Base-by-base conservation (phyloP, 2,797 vertebrate genomes). In the Malurus leucopterus region DNA sequence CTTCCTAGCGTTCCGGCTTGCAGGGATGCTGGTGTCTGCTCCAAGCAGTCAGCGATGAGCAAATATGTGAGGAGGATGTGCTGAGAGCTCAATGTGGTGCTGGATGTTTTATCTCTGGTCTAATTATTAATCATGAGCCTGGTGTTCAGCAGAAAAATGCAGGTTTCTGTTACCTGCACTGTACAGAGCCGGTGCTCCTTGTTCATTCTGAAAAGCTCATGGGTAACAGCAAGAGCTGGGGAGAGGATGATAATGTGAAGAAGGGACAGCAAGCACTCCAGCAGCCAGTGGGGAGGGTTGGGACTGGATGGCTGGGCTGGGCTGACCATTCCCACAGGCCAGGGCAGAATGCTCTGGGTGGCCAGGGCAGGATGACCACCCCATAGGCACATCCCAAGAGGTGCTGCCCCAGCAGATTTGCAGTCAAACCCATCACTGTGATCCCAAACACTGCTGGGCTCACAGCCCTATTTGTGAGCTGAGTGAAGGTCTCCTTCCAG, bases 1-100 rank as follows among this genome's bases (percentile, higher is more conserved):
- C 95, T 95, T 95, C 80, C 67, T 78, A n/a, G 43, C 6, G 5
- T 70, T 91, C 74, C 8, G 1, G 70, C 81, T 93, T 79, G 70
- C 57, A 54, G 68, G 80, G 83, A 46, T 68, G 86, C 89, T 72
- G 64, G 82, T 81, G 62, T 41, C 64, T 89, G 80, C 92, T 88
- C 64, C 1, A 0, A 91, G 84, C 75, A 87, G 82, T 81, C 76
- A 77, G 75, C 1, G 0, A 23, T 75, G 79, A 94, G 58, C 76
- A 92, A 83, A 89, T 49, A 49, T 57, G 63, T 90, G 46, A 72
- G 63, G 77, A 92, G 73, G 26, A 38, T 73, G 74, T 63, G 83
- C 80, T 89, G 92, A 77, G 59, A 91, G 87, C 85, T 57, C 73
- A 26, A 14, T 19, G 49, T 84, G 90, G 32, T 65, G 70, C 87